Conservation (phyloP, 2,888 invertebrate genomes). For the Acheta domesticus region DNA sequence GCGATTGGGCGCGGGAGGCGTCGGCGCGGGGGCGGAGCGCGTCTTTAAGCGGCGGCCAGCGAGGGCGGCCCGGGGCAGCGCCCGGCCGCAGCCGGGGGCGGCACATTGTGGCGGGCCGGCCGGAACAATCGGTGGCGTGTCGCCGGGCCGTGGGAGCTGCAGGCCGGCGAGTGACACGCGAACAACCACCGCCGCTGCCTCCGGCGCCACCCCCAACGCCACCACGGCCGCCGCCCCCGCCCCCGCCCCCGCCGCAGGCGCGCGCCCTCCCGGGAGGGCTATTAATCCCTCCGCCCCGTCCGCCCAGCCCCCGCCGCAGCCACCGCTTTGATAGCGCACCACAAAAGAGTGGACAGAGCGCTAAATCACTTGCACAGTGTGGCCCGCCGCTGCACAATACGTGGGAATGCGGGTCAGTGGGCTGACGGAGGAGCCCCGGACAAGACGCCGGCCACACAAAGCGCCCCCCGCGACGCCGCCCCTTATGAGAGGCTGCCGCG, state of each 20-base stretch:
- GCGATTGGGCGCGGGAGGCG: background rate
- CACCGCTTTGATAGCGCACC: slow-evolving; percentile 3
- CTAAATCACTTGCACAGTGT: background rate
- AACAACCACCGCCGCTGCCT: background rate
- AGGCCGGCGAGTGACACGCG: background rate
- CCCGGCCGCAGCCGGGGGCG: background rate
- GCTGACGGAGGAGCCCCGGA: too few species aligned
- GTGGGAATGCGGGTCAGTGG: too few species aligned
- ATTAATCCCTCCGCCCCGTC: background rate
- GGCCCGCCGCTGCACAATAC: background rate
- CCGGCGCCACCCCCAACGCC: background rate
- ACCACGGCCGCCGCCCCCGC: background rate
- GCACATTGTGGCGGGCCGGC: background rate
- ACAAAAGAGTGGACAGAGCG: slow-evolving; percentile 18
- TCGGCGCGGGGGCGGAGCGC: background rate
- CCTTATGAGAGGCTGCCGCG: too few species aligned
- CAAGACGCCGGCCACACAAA: too few species aligned
- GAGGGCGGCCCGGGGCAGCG: background rate
- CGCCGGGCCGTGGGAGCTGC: background rate
- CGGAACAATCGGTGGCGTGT: background rate
- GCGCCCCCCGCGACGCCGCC: too few species aligned
- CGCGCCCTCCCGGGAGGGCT: background rate
- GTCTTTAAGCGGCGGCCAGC: background rate
- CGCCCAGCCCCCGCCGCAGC: background rate
- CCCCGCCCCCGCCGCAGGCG: background rate